These are phyloP conservation scores for Stichopus horrens DNA, from an alignment of 53 echinoderm and acorn worm genomes.

Conservation along the genomic window DNA sequence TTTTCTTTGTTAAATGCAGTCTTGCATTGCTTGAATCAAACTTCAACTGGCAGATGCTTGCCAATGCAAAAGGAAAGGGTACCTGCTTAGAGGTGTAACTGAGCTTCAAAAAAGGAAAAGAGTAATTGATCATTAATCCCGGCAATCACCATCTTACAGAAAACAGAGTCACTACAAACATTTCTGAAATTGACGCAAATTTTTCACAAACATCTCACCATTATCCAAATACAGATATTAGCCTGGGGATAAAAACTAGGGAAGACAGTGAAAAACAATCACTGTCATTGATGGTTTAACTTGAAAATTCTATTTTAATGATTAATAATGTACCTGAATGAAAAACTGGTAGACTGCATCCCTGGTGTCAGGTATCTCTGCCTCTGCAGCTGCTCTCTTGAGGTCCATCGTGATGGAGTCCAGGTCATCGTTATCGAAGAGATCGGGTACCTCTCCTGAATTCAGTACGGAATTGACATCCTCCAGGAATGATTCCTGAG, in stretches of 20 bases:
- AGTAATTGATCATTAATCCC: too few species aligned
- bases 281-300: neutral
- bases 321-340: slow-evolving; percentile 67
- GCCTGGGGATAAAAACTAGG: neutral
- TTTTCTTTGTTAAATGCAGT: neutral
- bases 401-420: slow-evolving; percentile 96
- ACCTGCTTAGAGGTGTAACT: too few species aligned
- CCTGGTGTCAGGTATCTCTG: slow-evolving; percentile 96
- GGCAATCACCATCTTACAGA: too few species aligned
- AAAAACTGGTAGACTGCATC: slow-evolving; percentile 93
- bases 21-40: neutral
- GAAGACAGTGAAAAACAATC: neutral
- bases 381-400: slow-evolving; percentile 87
- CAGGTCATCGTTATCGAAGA: slow-evolving; percentile 96
- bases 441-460: slow-evolving; percentile 97
- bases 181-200: too few species aligned
- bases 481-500: slow-evolving; percentile 88
- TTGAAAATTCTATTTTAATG: neutral
- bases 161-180: too few species aligned
- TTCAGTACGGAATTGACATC: slow-evolving; percentile 96
- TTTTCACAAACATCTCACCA: too few species aligned
- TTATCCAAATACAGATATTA: neutral
- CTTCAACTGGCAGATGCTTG: too few species aligned
- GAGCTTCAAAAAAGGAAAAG: too few species aligned
- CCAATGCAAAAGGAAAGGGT: too few species aligned